Evolutionary conservation across 2,797 vertebrate species (phyloP), one percentile per base, ranked within the genome.

Genomic region (Artibeus jamaicensis): DNA sequence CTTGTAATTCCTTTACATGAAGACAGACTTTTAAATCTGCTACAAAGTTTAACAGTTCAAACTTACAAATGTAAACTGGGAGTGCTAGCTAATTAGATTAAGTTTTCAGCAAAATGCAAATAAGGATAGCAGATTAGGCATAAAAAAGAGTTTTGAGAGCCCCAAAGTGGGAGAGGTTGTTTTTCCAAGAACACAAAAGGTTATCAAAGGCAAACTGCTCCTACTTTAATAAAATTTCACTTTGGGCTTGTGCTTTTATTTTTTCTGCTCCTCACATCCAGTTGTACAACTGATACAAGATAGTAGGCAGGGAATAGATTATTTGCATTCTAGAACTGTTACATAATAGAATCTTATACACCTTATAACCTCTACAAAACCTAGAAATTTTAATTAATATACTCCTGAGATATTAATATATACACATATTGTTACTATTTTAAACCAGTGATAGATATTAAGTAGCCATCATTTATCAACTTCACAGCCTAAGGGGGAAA

Each of bases 41-140:
- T 86, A 67, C 46, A 48, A 1, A 16, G n/a, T 90, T 93, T 59
- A 24, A 78, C 86, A 53, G 15, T 78, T 89, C 71, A n/a, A 71
- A 42, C 24, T 90, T 76, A 6, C 70, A 90, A 86, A 82, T 92
- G 29, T 0, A 44, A 62, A 57, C 44, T 44, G 46, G 55, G 55
- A 48, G 10, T 81, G 9, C 68, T 37, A 78, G 48, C 15, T 74
- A 92, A 48, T 73, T 81, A 65, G 39, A 46, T 81, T 5, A 94
- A 8, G 10, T 87, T 90, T 86, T 76, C n/a, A 91, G 42, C 10
- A 67, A 57, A 83, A 86, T 84, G 88, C 48, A 95, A 90, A 46
- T 68, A 70, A 74, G n/a, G 11, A 18, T 24, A 87, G 11, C 19
- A 88, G 42, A 81, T 37, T 44, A 82, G 3, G 18, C 87, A 79